A percentile compares a stretch with the other conserved stretches of the same genome.
phyloP scores from a whole-genome alignment of 30 jellyfish, hydroid and myxozoan species.

The Turritopsis dohrnii region DNA sequence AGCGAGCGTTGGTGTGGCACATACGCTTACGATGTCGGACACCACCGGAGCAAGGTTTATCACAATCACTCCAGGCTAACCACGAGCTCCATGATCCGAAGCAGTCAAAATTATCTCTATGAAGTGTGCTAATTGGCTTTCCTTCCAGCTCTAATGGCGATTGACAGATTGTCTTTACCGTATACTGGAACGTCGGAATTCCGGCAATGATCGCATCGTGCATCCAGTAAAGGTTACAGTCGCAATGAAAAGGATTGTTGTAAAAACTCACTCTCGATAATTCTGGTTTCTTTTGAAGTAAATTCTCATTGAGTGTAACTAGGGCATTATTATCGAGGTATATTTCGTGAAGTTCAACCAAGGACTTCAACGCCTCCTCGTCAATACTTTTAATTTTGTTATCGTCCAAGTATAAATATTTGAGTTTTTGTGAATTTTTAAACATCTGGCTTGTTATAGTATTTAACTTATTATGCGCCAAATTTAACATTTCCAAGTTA shows the following conservation, averaged over 20 bases:
- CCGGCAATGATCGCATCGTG: constrained; percentile 18
- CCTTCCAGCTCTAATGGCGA: constrained; percentile 51
- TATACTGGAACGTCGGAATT: constrained; percentile 37
- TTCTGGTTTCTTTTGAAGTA: constrained; percentile 25
- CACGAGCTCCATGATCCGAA: constrained; percentile 77
- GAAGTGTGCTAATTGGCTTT: constrained; percentile 36
- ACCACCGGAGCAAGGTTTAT: constrained; percentile 84
- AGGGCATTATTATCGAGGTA: constrained; percentile 69
- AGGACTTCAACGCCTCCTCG: constrained; percentile 36
- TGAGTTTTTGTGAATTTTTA: constrained; percentile 30
- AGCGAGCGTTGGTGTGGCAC: constrained; percentile 47
- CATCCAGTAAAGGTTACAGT: constrained; percentile 82
- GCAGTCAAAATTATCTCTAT: constrained; percentile 48
- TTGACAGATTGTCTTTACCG: constrained; percentile 45
- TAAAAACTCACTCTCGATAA: constrained; percentile 49
- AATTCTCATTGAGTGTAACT: constrained; percentile 39
- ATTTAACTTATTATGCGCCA: constrained; percentile 53
- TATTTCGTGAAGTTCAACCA: constrained; percentile 49
- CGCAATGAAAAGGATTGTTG: constrained; percentile 68
- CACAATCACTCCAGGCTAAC: constrained; percentile 86
- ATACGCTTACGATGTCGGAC: constrained; percentile 66
- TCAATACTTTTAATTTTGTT: constrained; percentile 56
- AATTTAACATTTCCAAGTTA: constrained; percentile 47
- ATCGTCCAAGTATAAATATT: constrained; percentile 45
- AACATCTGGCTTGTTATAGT: constrained; percentile 43